Evolutionary conservation across 35 echinoderm and acorn worm species (phyloP).

Genomic region (Apostichopus parvimensis): DNA sequence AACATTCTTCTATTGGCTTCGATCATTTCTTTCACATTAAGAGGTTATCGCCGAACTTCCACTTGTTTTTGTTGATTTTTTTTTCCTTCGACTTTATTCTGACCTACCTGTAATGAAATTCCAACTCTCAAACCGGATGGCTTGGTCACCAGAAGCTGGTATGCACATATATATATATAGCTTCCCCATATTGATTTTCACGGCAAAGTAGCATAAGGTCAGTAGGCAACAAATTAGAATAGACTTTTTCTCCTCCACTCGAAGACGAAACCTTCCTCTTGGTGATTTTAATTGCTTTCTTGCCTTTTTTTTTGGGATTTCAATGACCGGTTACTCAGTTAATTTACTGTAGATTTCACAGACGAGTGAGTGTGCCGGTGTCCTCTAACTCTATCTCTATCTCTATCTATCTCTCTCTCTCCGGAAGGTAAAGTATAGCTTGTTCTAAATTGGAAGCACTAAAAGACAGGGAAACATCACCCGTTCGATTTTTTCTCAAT

Average conservation of each 20-base stretch:
- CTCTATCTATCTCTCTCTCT: too few relatives aligned
- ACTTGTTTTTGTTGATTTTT: background rate
- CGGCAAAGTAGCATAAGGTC: background rate
- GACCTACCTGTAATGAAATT: background rate
- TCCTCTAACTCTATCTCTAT: too few relatives aligned
- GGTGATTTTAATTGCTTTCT: background rate
- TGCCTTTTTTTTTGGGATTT: background rate
- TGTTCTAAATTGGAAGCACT: too few relatives aligned
- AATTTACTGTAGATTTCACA: background rate
- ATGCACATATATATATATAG: background rate
- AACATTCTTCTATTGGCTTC: too few relatives aligned
- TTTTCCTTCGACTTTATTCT: background rate
- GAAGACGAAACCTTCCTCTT: background rate
- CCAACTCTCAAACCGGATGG: background rate
- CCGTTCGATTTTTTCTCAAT: too few relatives aligned
- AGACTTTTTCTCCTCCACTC: background rate
- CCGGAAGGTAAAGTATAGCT: too few relatives aligned
- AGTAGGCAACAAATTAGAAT: conserved; percentile 1
- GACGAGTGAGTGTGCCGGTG: background rate
- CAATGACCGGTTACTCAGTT: background rate
- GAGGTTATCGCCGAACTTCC: too few relatives aligned
- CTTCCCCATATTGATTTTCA: background rate
- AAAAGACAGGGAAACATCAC: too few relatives aligned
- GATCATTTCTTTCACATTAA: too few relatives aligned
- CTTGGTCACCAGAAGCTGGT: background rate